Evolutionary conservation across 2,888 invertebrate genomes (phyloP), one percentile per base, ranked within the genome.

Genomic region (Pseudanteris insignis): DNA sequence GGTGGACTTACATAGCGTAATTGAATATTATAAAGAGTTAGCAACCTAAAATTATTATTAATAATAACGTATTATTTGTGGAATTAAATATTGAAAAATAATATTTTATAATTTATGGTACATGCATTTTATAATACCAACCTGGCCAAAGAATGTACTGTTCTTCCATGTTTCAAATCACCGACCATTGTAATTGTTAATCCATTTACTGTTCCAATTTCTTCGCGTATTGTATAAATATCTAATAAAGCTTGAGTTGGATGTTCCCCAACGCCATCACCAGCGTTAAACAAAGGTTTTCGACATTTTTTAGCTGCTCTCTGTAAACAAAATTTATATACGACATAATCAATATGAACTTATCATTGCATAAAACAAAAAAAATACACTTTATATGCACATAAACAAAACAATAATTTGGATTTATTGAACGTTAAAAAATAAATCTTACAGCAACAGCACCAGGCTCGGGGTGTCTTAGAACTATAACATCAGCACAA

Each of bases 221-320:
- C 98, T 82, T 99, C 96, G 63, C 98, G 86, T 70, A 99, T 99
- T 2, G 99, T 98, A 76, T 97, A 99, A 2, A 98, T 88, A 76
- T 99, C 99, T 6, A 99, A 83, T 8, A 99, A 83, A 0, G 99
- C 99, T 83, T 99, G 99, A 0, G 96, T 96, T 0, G 99, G 99
- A 81, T 97, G 96, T 78, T 97, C 96, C 0, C 96, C 96, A 0
- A 93, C 85, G 5, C 99, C 99, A 81, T 99, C 98, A 1, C 99
- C 99, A 7, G 96, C 99, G 82, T 99, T 99, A 41, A 99, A 89
- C n/a, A 99, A 82, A 0, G 97, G 96, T 74, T 92, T 95, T 1
- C 91, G 86, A 67, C 90, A 90, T 57, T 89, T 88, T 9, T 88
- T 85, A 0, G 96, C 89, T 0, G 93, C 95, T 70, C 87, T 86